Evolutionary conservation across 2,888 invertebrate genomes (phyloP).

Genomic region (Nemurella pictetii): DNA sequence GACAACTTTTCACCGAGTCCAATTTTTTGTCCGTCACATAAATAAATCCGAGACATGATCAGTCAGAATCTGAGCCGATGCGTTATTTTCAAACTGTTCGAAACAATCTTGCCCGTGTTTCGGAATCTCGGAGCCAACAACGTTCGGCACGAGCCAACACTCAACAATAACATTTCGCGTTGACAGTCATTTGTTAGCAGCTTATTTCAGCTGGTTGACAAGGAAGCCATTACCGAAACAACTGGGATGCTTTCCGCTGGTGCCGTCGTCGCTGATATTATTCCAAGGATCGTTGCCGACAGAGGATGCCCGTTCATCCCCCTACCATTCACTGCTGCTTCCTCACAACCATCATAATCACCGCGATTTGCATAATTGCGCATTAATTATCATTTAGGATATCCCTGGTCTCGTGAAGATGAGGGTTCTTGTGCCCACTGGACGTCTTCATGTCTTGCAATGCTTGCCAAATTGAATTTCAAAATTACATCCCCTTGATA

Average conservation of each 20-base stretch:
- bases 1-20: too few relatives aligned
- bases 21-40: too few relatives aligned
- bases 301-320: background rate
- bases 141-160: background rate
- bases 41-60: too few relatives aligned
- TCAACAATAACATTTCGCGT: conserved; percentile 13
- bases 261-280: background rate
- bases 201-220: conserved; percentile 24
- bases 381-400: background rate
- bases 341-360: background rate
- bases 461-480: background rate
- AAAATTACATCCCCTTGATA: too few relatives aligned
- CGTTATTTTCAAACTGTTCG: background rate
- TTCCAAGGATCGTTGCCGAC: background rate
- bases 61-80: too few relatives aligned
- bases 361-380: background rate
- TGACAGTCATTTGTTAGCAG: conserved; percentile 12
- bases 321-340: background rate
- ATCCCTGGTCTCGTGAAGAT: background rate
- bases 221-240: conserved; percentile 13
- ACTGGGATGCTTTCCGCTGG: background rate
- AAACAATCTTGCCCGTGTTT: background rate
- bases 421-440: background rate
- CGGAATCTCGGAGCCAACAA: too few relatives aligned
- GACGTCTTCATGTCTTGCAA: background rate